phyloP scores from a whole-genome alignment of 2,888 invertebrate genomes.

The Morpho achilles region DNA sequence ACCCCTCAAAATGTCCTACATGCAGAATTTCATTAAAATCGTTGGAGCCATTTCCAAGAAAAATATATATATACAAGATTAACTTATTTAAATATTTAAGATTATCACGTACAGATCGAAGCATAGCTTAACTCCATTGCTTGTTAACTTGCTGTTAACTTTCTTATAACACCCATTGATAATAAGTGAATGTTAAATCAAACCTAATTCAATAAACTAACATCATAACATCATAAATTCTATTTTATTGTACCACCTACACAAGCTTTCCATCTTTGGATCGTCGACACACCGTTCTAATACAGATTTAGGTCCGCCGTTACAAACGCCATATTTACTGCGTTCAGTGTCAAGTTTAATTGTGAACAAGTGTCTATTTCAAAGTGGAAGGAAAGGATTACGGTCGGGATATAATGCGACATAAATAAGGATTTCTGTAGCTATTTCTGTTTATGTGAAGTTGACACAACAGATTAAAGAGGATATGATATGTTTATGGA shows the following conservation, averaged over 20 bases:
- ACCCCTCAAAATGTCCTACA: too few species aligned
- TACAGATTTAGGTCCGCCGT: conserved; percentile 6
- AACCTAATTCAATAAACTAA: not conserved
- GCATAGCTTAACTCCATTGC: too few species aligned
- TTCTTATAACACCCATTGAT: too few species aligned
- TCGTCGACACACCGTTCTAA: not conserved
- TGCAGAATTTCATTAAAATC: too few species aligned
- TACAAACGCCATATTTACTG: not conserved
- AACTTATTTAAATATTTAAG: too few species aligned
- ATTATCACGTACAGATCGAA: too few species aligned
- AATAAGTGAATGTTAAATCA: not conserved
- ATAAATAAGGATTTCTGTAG: conserved; percentile 24
- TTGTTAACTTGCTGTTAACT: too few species aligned
- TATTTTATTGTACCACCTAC: not conserved
- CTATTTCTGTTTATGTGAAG: conserved; percentile 17
- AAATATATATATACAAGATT: too few species aligned
- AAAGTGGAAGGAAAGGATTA: conserved; percentile 21
- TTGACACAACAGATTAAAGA: not conserved
- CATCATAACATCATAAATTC: not conserved
- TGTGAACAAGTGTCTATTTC: conserved; percentile 13
- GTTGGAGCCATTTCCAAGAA: too few species aligned
- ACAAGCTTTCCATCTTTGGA: not conserved
- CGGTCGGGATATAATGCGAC: conserved; percentile 11
- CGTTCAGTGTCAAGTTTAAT: conserved; percentile 11
- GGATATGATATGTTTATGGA: not conserved